A percentile compares a stretch with the other conserved stretches of the same genome.
Conservation (phyloP, 1,140 invertebrate genomes). For the Coptotermes formosanus region DNA sequence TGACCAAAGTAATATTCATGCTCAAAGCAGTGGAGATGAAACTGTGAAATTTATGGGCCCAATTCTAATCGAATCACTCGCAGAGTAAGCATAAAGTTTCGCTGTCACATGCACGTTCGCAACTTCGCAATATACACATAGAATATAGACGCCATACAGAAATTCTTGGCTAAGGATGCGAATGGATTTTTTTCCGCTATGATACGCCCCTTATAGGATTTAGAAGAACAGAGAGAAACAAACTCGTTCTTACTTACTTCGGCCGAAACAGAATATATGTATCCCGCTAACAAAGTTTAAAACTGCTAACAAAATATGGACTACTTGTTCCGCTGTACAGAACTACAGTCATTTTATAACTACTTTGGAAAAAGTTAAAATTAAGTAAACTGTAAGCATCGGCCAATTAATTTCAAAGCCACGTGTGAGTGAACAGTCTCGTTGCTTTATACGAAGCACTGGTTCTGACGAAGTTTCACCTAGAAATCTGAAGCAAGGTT, state of each 20-base stretch:
- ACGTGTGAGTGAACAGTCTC: too few species aligned
- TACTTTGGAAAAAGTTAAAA: neutral
- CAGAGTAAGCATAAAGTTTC: conserved; percentile 12
- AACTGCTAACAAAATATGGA: neutral
- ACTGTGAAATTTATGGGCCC: neutral
- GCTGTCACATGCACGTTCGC: conserved; percentile 6
- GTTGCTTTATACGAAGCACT: too few species aligned
- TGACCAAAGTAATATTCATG: neutral
- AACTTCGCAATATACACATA: neutral
- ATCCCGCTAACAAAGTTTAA: neutral
- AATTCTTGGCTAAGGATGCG: conserved; percentile 10
- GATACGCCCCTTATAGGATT: neutral
- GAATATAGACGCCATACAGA: neutral
- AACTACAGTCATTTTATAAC: neutral
- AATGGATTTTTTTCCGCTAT: neutral
- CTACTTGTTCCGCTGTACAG: neutral
- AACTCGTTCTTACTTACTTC: neutral
- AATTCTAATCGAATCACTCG: conserved; percentile 6
- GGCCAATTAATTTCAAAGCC: too few species aligned
- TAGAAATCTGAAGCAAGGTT: too few species aligned
- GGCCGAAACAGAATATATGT: neutral
- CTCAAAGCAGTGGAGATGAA: conserved; percentile 3
- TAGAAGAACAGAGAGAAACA: neutral
- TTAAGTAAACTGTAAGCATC: too few species aligned
- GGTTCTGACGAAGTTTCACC: too few species aligned